Conservation (phyloP, 2,888 invertebrate genomes). For the Pharmacophagus antenor region DNA sequence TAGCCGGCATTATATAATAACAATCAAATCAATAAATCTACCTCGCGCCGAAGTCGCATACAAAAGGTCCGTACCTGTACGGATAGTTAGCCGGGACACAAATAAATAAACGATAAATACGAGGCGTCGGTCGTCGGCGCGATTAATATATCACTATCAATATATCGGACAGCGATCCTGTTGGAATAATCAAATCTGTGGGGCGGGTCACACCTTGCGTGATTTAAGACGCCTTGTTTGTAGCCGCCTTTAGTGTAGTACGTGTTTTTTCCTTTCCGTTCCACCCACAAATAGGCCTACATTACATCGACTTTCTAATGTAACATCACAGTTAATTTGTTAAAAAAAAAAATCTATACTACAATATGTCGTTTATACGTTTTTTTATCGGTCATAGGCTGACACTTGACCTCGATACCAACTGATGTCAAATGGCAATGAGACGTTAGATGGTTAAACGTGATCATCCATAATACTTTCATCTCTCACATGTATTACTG, state of each 20-base stretch:
- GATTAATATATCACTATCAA: conserved; percentile 43
- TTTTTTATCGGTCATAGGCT: too few relatives aligned
- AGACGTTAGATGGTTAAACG: too few relatives aligned
- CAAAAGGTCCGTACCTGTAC: conserved; percentile 30
- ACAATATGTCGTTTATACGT: neutral
- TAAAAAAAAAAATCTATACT: neutral
- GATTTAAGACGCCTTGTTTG: conserved; percentile 32
- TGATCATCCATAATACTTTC: too few relatives aligned
- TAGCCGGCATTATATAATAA: conserved; percentile 17
- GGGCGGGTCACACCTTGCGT: conserved; percentile 38
- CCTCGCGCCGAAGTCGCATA: conserved; percentile 1
- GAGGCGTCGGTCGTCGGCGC: conserved; percentile 32
- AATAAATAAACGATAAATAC: conserved; percentile 36
- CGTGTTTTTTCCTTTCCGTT: neutral
- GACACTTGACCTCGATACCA: too few relatives aligned
- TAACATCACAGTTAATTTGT: neutral
- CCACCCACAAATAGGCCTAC: neutral
- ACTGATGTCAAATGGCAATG: too few relatives aligned
- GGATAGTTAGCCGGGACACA: conserved; percentile 31
- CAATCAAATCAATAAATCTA: conserved; percentile 29
- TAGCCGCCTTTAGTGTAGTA: conserved; percentile 28
- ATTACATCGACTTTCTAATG: neutral
- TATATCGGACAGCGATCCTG: conserved; percentile 36
- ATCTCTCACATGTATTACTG: too few relatives aligned
- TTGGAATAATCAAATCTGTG: conserved; percentile 34